Base-by-base conservation (phyloP, 2,113 vertebrate species). In the Phyllostomus discolor region DNA sequence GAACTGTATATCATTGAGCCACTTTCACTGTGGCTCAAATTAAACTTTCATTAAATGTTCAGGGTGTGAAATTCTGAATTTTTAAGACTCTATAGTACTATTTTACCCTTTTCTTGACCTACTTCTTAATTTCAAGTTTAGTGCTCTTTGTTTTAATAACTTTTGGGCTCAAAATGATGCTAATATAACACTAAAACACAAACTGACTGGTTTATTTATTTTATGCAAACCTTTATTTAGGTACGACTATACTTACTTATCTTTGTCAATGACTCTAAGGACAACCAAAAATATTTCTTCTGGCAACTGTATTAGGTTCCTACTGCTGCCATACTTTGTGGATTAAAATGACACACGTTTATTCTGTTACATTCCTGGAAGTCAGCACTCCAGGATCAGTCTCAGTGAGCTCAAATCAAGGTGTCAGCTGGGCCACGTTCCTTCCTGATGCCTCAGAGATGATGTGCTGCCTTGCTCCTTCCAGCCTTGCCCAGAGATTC, bases 401-500 rank as follows among this genome's bases (percentile, higher is more conserved):
- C 2, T n/a, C 57, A 22, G 11, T 16, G 43, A 57, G 8, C 80
- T 59, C 38, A 88, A 59, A 48, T 67, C 41, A 11, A 8, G 54
- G 31, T n/a, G 7, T 73, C 15, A 24, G 33, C 22, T 1, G 12
- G 46, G 14, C 6, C 24, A 10, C 1, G 0, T 22, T 85, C 20
- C 6, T 73, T 50, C 20, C 19, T 5, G 28, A 48, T 41, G 31
- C 16, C 31, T 4, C 31, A 22, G 31, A 15, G 19, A 22, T 2
- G 35, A 75, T 10, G 28, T 38, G 26, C 7, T 91, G 73, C 33
- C 52, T 17, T 90, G n/a, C 1, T 14, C 54, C 84, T 28, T 64
- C 15, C 4, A 67, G 9, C 16, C 66, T 91, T 19, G 43, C 84
- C 12, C 66, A 38, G 33, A 79, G 52, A 33, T n/a, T 67, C 10